These are phyloP conservation scores for Tetrax tetrax DNA, from an alignment of 2,113 vertebrate genomes.

Conservation along the genomic window DNA sequence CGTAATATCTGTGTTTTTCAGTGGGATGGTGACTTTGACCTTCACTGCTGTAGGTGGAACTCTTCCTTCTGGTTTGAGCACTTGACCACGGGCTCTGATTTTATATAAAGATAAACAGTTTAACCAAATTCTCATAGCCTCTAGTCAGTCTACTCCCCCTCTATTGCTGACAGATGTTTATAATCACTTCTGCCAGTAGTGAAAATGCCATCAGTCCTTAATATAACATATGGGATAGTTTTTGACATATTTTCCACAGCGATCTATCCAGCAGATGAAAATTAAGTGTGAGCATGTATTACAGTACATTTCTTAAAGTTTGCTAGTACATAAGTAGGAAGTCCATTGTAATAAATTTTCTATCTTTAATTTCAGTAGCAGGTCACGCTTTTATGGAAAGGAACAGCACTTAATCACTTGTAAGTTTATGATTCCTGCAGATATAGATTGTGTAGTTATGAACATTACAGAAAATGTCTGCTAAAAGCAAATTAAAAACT, in stretches of 20 bases:
- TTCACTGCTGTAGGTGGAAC: not conserved
- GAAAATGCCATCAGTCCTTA: conserved; percentile 23
- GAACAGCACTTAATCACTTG: not conserved
- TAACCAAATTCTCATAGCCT: not conserved
- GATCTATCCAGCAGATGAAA: not conserved
- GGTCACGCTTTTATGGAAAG: not conserved
- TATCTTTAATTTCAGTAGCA: not conserved
- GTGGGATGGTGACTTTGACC: not conserved
- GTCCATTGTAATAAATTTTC: not conserved
- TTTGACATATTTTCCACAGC: not conserved
- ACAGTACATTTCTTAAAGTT: not conserved
- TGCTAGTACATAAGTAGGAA: not conserved
- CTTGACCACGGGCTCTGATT: not conserved
- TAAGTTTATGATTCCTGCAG: not conserved
- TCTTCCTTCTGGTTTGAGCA: not conserved
- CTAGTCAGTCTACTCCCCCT: not conserved
- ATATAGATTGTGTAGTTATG: not conserved
- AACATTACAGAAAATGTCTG: not conserved
- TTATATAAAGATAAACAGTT: not conserved
- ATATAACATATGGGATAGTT: not conserved
- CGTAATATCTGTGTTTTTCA: not conserved
- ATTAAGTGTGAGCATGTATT: not conserved
- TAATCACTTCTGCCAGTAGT: not conserved
- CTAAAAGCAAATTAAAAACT: not conserved
- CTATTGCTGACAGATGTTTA: conserved; percentile 4